Evolutionary conservation across 2,888 invertebrate species (phyloP).

Genomic region (Melanchra persicariae): DNA sequence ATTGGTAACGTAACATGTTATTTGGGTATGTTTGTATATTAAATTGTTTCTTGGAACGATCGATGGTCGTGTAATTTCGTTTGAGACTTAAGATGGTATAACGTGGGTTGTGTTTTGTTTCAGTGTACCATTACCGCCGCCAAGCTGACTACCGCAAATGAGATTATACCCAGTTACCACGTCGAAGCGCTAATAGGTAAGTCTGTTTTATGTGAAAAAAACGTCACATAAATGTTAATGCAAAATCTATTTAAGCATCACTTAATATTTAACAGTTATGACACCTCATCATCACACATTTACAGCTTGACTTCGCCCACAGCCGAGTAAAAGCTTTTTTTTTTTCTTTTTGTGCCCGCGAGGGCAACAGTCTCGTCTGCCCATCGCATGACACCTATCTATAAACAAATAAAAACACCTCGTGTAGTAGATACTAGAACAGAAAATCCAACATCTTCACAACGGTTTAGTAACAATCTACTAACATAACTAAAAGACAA

Average conservation of each 20-base stretch:
- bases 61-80: constrained; percentile 18
- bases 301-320: background rate
- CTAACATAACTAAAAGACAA: background rate
- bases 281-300: background rate
- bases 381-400: background rate
- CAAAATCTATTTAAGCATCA: background rate
- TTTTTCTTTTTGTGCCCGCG: background rate
- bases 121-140: constrained; percentile 86
- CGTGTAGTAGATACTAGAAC: too few relatives aligned
- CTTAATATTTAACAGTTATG: background rate
- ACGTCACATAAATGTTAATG: background rate
- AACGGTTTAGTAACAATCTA: background rate
- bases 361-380: background rate
- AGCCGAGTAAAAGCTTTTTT: background rate
- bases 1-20: constrained; percentile 54
- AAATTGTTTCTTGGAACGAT: constrained; percentile 43
- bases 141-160: constrained; percentile 91
- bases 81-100: constrained; percentile 10
- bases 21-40: constrained; percentile 58
- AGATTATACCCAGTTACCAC: constrained; percentile 87
- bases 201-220: constrained; percentile 51
- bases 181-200: constrained; percentile 90
- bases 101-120: constrained; percentile 68
- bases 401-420: background rate
- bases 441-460: background rate